Evolutionary conservation across 1,140 invertebrate genomes (phyloP).

Genomic region (Tachypleus tridentatus): DNA sequence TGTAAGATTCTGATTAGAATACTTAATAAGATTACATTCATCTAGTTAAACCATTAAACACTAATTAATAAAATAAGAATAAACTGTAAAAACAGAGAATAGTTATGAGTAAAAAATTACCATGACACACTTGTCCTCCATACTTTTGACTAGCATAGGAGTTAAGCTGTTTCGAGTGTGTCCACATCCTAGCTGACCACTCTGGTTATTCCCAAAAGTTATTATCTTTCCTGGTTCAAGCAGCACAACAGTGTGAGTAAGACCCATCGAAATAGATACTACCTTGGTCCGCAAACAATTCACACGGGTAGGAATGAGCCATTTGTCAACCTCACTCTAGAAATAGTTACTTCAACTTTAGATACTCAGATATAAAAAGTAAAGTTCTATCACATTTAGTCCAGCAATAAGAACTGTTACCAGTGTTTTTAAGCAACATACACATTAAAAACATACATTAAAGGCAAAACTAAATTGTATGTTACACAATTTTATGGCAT

Average conservation of each 20-base stretch:
- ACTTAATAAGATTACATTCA: too few relatives aligned
- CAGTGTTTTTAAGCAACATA: too few relatives aligned
- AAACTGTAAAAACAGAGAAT: too few relatives aligned
- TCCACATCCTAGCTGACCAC: constrained; percentile 45
- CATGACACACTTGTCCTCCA: constrained; percentile 41
- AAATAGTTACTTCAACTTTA: constrained; percentile 14
- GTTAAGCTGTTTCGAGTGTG: constrained; percentile 33
- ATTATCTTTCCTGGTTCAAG: constrained; percentile 52
- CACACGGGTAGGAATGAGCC: constrained; percentile 36
- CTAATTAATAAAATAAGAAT: too few relatives aligned
- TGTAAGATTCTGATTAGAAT: too few relatives aligned
- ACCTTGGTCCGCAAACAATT: constrained; percentile 36
- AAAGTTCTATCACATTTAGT: too few relatives aligned
- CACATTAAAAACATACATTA: too few relatives aligned
- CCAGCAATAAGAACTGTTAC: too few relatives aligned
- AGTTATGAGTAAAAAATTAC: constrained; percentile 29
- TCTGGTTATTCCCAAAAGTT: constrained; percentile 49
- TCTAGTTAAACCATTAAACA: too few relatives aligned
- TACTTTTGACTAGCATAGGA: constrained; percentile 42
- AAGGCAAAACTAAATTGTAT: too few relatives aligned
- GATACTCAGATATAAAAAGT: background rate
- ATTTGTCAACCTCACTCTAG: constrained; percentile 38
- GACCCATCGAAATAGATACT: constrained; percentile 42
- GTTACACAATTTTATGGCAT: too few relatives aligned
- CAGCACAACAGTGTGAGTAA: constrained; percentile 45